phyloP scores from a whole-genome alignment of 2,113 vertebrate genomes.

The Sinocyclocheilus grahami region DNA sequence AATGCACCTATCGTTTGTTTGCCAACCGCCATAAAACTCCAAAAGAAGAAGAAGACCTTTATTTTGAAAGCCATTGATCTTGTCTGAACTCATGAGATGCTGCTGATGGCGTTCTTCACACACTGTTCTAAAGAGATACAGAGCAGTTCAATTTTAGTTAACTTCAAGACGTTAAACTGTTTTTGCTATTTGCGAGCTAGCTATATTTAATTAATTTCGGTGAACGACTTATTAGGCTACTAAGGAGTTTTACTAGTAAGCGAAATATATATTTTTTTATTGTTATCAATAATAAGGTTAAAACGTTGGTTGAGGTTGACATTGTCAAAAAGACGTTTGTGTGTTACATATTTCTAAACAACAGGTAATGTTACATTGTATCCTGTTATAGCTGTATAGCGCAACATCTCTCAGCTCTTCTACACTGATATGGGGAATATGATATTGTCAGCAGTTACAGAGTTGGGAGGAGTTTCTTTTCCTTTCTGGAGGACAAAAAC shows the following conservation, averaged over 20 bases:
- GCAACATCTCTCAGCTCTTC: background rate
- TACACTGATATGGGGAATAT: background rate
- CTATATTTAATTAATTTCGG: background rate
- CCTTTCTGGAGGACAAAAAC: background rate
- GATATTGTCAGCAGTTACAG: slow-evolving; percentile 43
- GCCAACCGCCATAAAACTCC: too few species aligned
- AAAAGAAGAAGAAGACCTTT: background rate
- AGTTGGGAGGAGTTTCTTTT: background rate
- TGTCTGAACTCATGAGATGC: background rate
- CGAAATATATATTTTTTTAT: too few species aligned
- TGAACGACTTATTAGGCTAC: background rate
- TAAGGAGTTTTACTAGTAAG: background rate
- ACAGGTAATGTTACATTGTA: background rate
- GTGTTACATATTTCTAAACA: background rate
- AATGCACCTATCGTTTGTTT: too few species aligned
- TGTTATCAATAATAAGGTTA: background rate
- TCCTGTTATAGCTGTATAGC: background rate
- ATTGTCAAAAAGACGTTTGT: background rate
- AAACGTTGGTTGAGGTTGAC: background rate
- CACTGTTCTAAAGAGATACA: background rate
- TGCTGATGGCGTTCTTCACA: background rate
- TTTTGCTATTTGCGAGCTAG: background rate
- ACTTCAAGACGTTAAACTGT: background rate
- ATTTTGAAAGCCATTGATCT: background rate
- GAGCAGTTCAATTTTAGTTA: background rate